Base-by-base conservation (phyloP, 1,140 invertebrate genomes). In the Paraescarpia echinospica region DNA sequence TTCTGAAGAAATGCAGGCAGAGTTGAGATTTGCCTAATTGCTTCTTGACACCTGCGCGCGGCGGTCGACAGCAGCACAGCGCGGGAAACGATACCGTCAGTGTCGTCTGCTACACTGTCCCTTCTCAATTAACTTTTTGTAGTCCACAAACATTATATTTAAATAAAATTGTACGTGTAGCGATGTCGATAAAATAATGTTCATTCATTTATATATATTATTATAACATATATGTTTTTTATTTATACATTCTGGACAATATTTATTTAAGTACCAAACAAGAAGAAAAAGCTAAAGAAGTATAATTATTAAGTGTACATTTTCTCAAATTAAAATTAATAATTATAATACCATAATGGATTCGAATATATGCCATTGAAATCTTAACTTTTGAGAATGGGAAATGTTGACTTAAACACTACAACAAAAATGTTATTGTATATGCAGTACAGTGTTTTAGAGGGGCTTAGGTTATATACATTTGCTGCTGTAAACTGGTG, bases 41-140 rank as follows among this genome's bases (percentile, higher is more conserved):
- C 59, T 77, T 77, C 59, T 77, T 77, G 59, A 77, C 59, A 77
- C 59, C 59, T 77, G 59, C 59, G 59, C 59, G 59, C 59, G 59
- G 4, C 59, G 59, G 22, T 18, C 59, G 59, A 77, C 27, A 31
- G 12, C 59, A 18, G 59, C 9, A 31, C 59, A 31, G 59, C 48
- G 59, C 59, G 59, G 59, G 59, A 77, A 77, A 77, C 14, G 2
- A 18, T 0, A 0, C 2, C 59, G 59, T 77, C 59, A 77, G 27
- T 77, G 59, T 77, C 59, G 59, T 77, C 59, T 77, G 59, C 9
- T 77, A 31, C 59, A 31, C 59, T 77, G 59, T 22, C 22, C 22
- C 4, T 6, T 77, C 59, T 14, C 8, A 18, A 77, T 27, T 77
- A 77, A 77, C 1, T 77, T 77, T 77, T 0, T 31, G 9, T 77